Evolutionary conservation across 2,797 vertebrate species (phyloP).

Genomic region (Tenualosa ilisha): DNA sequence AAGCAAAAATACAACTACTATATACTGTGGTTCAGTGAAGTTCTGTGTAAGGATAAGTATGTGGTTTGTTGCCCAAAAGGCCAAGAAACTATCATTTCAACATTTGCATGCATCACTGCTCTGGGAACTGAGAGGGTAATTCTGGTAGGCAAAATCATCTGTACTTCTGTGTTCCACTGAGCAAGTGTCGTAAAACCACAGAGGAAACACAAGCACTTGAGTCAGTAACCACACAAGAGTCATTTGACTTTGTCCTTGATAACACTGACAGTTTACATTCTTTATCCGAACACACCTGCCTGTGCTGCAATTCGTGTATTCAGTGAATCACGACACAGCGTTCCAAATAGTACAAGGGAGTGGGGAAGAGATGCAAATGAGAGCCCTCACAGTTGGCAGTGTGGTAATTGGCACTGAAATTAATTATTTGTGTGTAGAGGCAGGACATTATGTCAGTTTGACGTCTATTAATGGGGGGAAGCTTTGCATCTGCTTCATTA

Average conservation of each 20-base stretch:
- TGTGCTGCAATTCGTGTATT: neutral
- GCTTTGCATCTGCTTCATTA: conserved; percentile 22
- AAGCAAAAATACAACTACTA: neutral
- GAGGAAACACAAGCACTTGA: neutral
- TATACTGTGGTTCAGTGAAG: neutral
- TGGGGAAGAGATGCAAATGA: neutral
- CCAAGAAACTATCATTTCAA: neutral
- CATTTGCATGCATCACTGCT: neutral
- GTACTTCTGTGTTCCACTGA: neutral
- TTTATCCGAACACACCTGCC: neutral
- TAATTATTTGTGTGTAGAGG: conserved; percentile 39
- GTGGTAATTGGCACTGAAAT: conserved; percentile 29
- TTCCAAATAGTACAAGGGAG: neutral
- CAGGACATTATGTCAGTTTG: conserved; percentile 44
- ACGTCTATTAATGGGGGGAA: conserved; percentile 38
- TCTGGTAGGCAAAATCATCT: neutral
- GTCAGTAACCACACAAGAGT: conserved; percentile 3
- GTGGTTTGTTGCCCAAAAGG: neutral
- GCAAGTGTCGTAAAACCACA: neutral
- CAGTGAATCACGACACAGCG: neutral
- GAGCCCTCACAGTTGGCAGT: conserved; percentile 30
- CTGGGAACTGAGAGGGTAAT: neutral
- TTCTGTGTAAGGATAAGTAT: neutral
- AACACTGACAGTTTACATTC: neutral
- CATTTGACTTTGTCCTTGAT: neutral